Evolutionary conservation across 2,888 invertebrate species (phyloP), one percentile per base, ranked within the genome.

Genomic region (Cartodere bifasciata): DNA sequence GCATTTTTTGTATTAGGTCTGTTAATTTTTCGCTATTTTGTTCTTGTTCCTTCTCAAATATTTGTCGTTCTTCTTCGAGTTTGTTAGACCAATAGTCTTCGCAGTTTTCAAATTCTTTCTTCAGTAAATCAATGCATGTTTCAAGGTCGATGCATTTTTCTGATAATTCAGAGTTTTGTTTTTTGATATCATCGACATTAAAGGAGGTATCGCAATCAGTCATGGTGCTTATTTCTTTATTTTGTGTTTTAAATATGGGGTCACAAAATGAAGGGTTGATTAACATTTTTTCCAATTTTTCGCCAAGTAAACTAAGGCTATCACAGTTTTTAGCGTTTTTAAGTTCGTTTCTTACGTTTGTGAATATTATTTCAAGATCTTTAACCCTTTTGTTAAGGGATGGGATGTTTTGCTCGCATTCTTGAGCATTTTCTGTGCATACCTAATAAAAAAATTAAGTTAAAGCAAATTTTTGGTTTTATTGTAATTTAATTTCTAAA

Each of bases 31-130:
- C 80, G 53, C 79, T 83, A 38, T 72, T 78, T 26, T 77, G 70
- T 42, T 70, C 69, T 56, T 82, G 82, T 50, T 85, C 84, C 37
- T 75, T 74, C 46, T 78, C 79, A 50, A 75, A 78, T 33, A 76
- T 60, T 40, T 71, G 72, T 15, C 86, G 67, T 56, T 87, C 87
- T 38, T 81, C 83, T 27, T 77, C 75, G 34, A 87, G 61, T 58
- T 86, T 86, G 16, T 64, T 63, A 28, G 74, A 68, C 87, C 87
- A 88, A 60, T 87, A 87, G 54, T 86, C 86, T 55, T 88, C 88
- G 55, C 84, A 82, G 37, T 75, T 75, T 47, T 86, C 86, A 53
- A 83, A 85, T 51, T 86, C 87, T 24, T 65, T 66, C 45, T 72
- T 71, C 60, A 87, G 62, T 49, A 79, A 66, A 52, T 84, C 83